Evolutionary conservation across 2,888 invertebrate genomes (phyloP), one percentile per base, ranked within the genome.

Genomic region (Camptogramma bilineatum): DNA sequence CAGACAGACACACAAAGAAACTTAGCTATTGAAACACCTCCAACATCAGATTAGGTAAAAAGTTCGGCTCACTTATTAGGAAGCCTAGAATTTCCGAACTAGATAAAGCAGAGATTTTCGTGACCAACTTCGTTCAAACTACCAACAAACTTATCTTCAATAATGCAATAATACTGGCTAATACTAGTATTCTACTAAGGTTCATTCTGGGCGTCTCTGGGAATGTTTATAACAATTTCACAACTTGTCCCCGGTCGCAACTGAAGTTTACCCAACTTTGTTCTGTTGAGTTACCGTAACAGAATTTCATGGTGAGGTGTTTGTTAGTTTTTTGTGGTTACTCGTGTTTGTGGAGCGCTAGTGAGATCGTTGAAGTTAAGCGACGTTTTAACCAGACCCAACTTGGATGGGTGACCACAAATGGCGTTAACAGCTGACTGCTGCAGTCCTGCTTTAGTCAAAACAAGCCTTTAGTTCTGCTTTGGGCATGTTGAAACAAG

Each of bases 181-280:
- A 53, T 48, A 50, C 19, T 48, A 44, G 50, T 64, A 67, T 64
- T 61, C 52, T 39, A 54, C 21, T 67, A 57, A 61, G 47, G 51
- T 24, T 46, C 24, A 51, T 28, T n/a, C n/a, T 55, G 54, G 56
- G 44, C 59, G 56, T 16, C 50, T 19, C 57, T 9, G 21, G 39
- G 46, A 57, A 61, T 70, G 68, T 70, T 66, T 58, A 68, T 70
- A 54, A 67, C 67, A 65, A 67, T 65, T 65, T 63, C 16, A 31
- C 13, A 67, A 69, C 46, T 66, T 58, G 8, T 19, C 44, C 58
- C 10, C 21, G 24, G 42, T 46, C n/a, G 46, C 48, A 34, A 39
- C 42, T 31, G 34, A 64, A 64, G 39, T 62, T 68, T 34, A 7
- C 18, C 50, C 17, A 66, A 61, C 66, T 63, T 63, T 44, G 34